Percentiles rank a stretch among this genome's conserved stretches.
Evolutionary conservation across 2,797 vertebrate species (phyloP).

Genomic region (Peromyscus melanophrys): DNA sequence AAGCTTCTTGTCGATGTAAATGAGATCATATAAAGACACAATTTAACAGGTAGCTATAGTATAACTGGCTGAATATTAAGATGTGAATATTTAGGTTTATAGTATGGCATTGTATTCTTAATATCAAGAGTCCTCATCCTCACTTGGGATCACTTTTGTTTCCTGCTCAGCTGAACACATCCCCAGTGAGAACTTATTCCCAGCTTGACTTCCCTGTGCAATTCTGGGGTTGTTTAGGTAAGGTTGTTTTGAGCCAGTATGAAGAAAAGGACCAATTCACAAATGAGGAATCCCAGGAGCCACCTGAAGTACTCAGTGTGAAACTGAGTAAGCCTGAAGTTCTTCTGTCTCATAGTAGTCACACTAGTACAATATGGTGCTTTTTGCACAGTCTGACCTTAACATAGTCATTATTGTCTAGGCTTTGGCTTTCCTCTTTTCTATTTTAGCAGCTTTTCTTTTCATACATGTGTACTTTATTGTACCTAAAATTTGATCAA

Average conservation of each 20-base stretch:
- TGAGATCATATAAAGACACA: background rate
- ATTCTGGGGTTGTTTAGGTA: background rate
- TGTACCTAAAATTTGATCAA: background rate
- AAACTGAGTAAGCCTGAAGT: background rate
- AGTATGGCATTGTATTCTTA: background rate
- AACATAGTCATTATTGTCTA: background rate
- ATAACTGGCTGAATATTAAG: background rate
- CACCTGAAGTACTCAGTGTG: background rate
- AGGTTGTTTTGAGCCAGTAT: background rate
- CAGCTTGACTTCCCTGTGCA: background rate
- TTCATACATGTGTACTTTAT: background rate
- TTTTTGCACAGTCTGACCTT: background rate
- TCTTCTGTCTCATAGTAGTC: background rate
- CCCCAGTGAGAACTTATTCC: background rate
- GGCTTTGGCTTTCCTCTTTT: background rate
- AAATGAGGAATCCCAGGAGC: background rate
- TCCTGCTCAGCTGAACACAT: background rate
- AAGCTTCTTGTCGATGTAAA: background rate
- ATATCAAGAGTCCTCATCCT: background rate
- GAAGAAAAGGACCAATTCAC: conserved; percentile 21
- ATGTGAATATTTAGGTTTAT: background rate
- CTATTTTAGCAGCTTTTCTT: background rate
- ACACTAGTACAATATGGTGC: background rate
- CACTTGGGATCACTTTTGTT: background rate
- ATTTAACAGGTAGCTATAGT: background rate